A percentile compares a stretch with the other conserved stretches of the same genome.
These are phyloP conservation scores for Drosophila sp. DNA, from an alignment of 1,140 invertebrate genomes.

Conservation along the genomic window DNA sequence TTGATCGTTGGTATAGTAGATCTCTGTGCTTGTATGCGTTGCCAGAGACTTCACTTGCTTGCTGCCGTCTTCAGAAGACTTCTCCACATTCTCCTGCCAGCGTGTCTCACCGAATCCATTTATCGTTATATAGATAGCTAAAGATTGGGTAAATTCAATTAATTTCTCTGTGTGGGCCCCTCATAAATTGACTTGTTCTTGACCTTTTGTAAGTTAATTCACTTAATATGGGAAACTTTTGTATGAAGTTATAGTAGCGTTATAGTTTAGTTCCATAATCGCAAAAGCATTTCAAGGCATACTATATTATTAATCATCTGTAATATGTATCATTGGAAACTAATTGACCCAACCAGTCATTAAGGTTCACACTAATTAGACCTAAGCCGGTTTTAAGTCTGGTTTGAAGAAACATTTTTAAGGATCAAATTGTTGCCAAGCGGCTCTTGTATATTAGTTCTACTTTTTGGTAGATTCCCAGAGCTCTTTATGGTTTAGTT, in stretches of 20 bases:
- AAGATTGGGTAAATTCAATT: conserved; percentile 48
- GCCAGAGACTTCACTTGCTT: conserved; percentile 60
- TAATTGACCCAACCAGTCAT: too few species aligned
- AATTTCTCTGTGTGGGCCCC: conserved; percentile 46
- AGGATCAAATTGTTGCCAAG: too few species aligned
- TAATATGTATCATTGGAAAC: too few species aligned
- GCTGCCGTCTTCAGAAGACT: conserved; percentile 83
- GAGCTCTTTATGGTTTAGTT: neutral
- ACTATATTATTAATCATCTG: too few species aligned
- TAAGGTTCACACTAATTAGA: too few species aligned
- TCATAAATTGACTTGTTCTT: conserved; percentile 7
- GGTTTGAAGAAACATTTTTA: too few species aligned
- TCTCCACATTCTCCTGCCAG: conserved; percentile 85
- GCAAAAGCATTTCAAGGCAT: too few species aligned
- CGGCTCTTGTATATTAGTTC: too few species aligned
- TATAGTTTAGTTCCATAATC: neutral
- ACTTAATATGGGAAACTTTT: neutral
- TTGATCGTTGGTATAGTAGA: conserved; percentile 72
- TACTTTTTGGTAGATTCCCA: neutral
- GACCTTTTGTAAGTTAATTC: conserved; percentile 10
- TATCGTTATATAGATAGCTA: conserved; percentile 85
- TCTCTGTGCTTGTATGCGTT: conserved; percentile 62
- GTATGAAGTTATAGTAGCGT: neutral
- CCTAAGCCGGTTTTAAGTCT: too few species aligned
- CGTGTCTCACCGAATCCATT: conserved; percentile 85